These are phyloP conservation scores for Habroteleia sp. DNA, from an alignment of 2,888 invertebrate species.

Conservation along the genomic window DNA sequence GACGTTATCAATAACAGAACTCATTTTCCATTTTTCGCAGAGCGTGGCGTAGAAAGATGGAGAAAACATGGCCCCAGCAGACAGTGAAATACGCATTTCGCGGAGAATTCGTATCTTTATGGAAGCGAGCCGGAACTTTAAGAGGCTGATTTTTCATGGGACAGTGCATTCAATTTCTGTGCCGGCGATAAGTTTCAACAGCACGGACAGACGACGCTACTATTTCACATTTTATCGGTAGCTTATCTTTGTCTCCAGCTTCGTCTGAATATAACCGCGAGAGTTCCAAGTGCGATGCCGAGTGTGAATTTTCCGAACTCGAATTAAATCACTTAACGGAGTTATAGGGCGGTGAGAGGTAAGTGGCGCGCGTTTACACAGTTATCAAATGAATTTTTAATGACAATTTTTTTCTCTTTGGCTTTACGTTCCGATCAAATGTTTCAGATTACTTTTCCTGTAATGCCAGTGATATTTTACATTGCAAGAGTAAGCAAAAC, in stretches of 20 bases:
- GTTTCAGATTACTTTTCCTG: too few species aligned
- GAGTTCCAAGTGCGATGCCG: constrained; percentile 2
- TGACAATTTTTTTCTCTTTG: too few species aligned
- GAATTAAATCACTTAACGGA: constrained; percentile 25
- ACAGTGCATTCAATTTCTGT: constrained; percentile 66
- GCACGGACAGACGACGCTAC: constrained; percentile 60
- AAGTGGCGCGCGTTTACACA: constrained; percentile 3
- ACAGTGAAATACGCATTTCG: constrained; percentile 63
- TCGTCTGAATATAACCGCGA: constrained; percentile 28
- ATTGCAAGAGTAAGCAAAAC: too few species aligned
- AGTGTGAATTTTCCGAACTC: constrained; percentile 32
- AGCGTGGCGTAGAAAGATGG: constrained; percentile 35
- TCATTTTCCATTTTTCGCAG: constrained; percentile 33
- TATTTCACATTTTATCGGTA: constrained; percentile 65
- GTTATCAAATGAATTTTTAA: constrained; percentile 36
- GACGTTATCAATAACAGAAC: constrained; percentile 44
- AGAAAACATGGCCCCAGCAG: constrained; percentile 53
- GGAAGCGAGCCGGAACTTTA: constrained; percentile 63
- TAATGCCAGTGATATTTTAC: too few species aligned
- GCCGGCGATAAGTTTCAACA: constrained; percentile 61
- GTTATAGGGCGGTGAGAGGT: neutral
- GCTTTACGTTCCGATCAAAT: too few species aligned
- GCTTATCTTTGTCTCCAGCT: constrained; percentile 58
- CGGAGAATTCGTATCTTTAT: constrained; percentile 61
- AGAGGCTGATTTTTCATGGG: constrained; percentile 65